Base-by-base conservation (phyloP, 2,113 vertebrate genomes). In the Xiphophorus maculatus region DNA sequence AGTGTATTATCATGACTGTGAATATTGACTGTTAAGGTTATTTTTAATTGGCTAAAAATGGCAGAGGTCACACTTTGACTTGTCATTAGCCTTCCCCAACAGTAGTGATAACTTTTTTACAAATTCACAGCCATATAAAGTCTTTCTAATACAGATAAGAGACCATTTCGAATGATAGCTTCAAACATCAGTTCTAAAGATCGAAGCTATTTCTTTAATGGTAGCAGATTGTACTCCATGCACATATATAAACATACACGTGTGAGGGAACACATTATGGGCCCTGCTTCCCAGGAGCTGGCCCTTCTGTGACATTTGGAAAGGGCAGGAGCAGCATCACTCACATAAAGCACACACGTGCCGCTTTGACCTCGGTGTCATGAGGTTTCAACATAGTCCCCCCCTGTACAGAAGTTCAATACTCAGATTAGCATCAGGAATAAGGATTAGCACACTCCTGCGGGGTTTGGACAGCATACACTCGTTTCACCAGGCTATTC, bases 221-320 rank as follows among this genome's bases (percentile, higher is more conserved):
- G 69, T 78, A 76, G 40, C 73, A 81, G 84, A 87, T 82, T 87
- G 77, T 54, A 66, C 67, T 66, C 28, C 65, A 60, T 63, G 40
- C 63, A n/a, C 7, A 54, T 15, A 62, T 40, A 66, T 71, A 66
- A 62, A 28, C 74, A 58, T 68, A 63, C 77, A 71, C 71, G 72
- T 48, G 42, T 82, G 81, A 76, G 67, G 74, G 68, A 72, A 75
- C 84, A 84, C 74, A 82, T 85, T 81, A 80, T 68, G 78, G 83
- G 80, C 76, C 83, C 72, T 12, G 69, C 86, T 87, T 88, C 83
- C 89, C 84, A 74, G 90, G 87, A 90, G 86, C 84, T 84, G 89
- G 89, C 86, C 88, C 86, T 88, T 91, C 69, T 84, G 82, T 93
- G 92, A 94, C 92, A 93, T 94, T 94, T 94, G 75, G 71, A 93